Evolutionary conservation across 2,888 invertebrate genomes (phyloP).

Genomic region (Brachylomia viminalis): DNA sequence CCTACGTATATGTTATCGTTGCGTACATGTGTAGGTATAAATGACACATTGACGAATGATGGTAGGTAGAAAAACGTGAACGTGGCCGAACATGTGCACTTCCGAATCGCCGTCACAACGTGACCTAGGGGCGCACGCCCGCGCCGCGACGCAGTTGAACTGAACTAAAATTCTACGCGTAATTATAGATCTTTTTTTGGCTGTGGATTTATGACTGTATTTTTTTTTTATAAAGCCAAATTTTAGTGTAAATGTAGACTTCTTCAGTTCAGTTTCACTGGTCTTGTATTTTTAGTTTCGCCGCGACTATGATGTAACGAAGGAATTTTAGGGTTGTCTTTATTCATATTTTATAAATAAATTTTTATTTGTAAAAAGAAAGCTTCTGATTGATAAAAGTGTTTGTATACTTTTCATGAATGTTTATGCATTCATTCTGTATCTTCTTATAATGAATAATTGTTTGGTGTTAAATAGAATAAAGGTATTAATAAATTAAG

Average conservation of each 20-base stretch:
- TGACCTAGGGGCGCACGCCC: constrained; percentile 63
- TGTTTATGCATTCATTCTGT: background rate
- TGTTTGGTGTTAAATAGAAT: too few relatives aligned
- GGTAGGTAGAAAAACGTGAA: constrained; percentile 54
- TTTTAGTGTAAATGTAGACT: background rate
- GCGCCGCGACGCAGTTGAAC: constrained; percentile 3
- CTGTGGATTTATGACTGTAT: background rate
- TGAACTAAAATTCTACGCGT: constrained; percentile 16
- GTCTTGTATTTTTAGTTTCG: background rate
- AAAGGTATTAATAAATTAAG: too few relatives aligned
- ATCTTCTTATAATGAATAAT: background rate
- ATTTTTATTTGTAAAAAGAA: background rate
- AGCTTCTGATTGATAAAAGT: background rate
- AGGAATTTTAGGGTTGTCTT: background rate
- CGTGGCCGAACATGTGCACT: constrained; percentile 73
- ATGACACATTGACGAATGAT: constrained; percentile 52
- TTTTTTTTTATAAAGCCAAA: too few relatives aligned
- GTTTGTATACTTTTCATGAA: too few relatives aligned
- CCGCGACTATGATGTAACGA: background rate
- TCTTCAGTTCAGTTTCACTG: background rate
- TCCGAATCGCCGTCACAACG: constrained; percentile 70
- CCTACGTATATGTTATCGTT: constrained; percentile 20
- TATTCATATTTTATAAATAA: background rate
- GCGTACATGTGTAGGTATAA: constrained; percentile 9
- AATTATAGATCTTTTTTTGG: background rate